Base-by-base conservation (phyloP, 2,888 invertebrate genomes). In the Drosophila testacea region DNA sequence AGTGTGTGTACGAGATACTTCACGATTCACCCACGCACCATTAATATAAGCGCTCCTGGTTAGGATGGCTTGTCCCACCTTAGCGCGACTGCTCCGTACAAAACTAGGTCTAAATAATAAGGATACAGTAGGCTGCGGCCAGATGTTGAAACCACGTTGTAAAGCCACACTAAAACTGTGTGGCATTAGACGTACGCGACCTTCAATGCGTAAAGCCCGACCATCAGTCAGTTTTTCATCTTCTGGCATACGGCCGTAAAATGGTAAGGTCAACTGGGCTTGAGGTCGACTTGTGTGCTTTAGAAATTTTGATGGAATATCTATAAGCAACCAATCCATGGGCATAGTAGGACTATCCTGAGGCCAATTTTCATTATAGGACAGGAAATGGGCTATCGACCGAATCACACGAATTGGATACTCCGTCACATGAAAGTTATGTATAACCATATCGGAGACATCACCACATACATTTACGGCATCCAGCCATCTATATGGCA, bases 61-160 rank as follows among this genome's bases (percentile, higher is more conserved):
- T 60, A 96, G 94, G 4, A 94, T 92, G 82, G 94, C 94, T 10
- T 94, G 93, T 30, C 94, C 93, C 6, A 83, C 44, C 22, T 78
- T 84, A 10, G 72, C 79, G 4, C 68, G 67, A 16, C 61, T 75
- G 13, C 47, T 69, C 2, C 72, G 52, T 27, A 75, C 13, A 89
- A 96, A 96, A 79, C 96, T 94, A 9, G 96, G 95, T 93, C 96
- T 96, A 75, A 95, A 93, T 92, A 96, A 96, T 73, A 96, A 92
- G 1, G 95, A 94, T 56, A 96, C 94, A 77, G 93, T 94, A 9
- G 96, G 95, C 88, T 95, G 95, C 7, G 96, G 96, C 95, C 95
- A 96, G 72, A 95, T 93, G 74, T 94, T 93, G 54, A 93, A 92
- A 4, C 93, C 93, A 77, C 94, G 93, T 92, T 95, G 95, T 66